A percentile compares a stretch with the other conserved stretches of the same genome.
phyloP scores from a whole-genome alignment of 1,140 invertebrate genomes.

The Potamilus streckersoni region DNA sequence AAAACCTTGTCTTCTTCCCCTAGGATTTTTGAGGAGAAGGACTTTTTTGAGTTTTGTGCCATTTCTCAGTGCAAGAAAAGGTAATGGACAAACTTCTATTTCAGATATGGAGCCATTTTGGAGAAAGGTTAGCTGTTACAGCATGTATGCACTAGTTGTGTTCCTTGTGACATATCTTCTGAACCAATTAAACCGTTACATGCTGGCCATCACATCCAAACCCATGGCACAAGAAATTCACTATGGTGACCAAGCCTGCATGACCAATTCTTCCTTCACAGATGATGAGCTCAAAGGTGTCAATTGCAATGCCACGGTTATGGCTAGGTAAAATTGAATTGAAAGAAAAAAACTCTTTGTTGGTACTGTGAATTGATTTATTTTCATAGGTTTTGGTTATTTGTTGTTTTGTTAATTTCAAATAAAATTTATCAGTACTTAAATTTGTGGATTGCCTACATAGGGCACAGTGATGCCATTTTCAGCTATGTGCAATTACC shows the following conservation, averaged over 20 bases:
- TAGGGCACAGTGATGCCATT: too few species aligned
- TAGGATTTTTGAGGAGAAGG: too few species aligned
- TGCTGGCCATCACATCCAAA: constrained; percentile 65
- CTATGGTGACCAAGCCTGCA: constrained; percentile 89
- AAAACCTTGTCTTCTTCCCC: too few species aligned
- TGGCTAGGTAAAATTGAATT: constrained; percentile 8
- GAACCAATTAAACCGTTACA: constrained; percentile 68
- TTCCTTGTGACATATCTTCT: constrained; percentile 67
- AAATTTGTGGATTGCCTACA: too few species aligned
- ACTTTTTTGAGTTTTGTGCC: too few species aligned
- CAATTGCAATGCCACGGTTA: constrained; percentile 31
- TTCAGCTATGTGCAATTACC: too few species aligned
- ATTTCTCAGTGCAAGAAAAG: not conserved
- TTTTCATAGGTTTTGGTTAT: not conserved
- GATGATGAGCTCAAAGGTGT: constrained; percentile 17
- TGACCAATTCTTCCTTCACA: constrained; percentile 73
- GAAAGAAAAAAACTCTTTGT: not conserved
- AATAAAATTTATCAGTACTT: too few species aligned
- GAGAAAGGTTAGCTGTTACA: constrained; percentile 44
- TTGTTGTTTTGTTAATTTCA: not conserved
- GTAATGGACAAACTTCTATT: constrained; percentile 5
- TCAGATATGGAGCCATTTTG: constrained; percentile 26
- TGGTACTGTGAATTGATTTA: too few species aligned
- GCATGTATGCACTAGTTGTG: constrained; percentile 63
- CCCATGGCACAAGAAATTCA: constrained; percentile 74